Percentiles rank a stretch among this genome's conserved stretches.
Evolutionary conservation across 2,113 vertebrate genomes (phyloP).

Genomic region (Cyanocitta stelleri): DNA sequence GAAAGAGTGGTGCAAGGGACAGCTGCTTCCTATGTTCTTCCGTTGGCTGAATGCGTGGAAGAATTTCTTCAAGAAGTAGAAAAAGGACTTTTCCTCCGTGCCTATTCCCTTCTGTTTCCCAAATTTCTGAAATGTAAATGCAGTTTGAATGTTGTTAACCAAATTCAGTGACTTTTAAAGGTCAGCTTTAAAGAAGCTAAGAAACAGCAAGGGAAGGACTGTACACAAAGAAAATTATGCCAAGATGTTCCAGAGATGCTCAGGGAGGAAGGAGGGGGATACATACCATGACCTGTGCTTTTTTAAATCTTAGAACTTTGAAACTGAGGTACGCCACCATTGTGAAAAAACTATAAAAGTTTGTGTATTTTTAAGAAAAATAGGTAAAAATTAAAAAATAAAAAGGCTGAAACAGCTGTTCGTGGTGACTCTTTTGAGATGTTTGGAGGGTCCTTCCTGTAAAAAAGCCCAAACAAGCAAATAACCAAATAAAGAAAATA

Average conservation of each 20-base stretch:
- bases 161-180: neutral
- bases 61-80: neutral
- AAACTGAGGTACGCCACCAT: neutral
- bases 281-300: neutral
- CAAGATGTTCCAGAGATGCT: neutral
- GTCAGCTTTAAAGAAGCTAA: neutral
- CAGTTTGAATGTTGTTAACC: neutral
- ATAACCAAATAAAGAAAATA: neutral
- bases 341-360: neutral
- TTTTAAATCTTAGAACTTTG: neutral
- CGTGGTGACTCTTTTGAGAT: neutral
- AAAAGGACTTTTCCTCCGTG: neutral
- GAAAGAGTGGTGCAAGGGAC: neutral
- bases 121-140: neutral
- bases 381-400: neutral
- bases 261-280: neutral
- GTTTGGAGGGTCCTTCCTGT: neutral
- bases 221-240: neutral
- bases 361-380: neutral
- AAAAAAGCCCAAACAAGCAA: neutral
- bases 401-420: neutral
- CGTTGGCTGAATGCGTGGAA: neutral
- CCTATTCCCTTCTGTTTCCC: neutral
- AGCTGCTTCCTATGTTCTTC: neutral
- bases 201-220: neutral